Evolutionary conservation across 2,113 vertebrate genomes (phyloP).

Genomic region (Myanophis thanlyinensis): DNA sequence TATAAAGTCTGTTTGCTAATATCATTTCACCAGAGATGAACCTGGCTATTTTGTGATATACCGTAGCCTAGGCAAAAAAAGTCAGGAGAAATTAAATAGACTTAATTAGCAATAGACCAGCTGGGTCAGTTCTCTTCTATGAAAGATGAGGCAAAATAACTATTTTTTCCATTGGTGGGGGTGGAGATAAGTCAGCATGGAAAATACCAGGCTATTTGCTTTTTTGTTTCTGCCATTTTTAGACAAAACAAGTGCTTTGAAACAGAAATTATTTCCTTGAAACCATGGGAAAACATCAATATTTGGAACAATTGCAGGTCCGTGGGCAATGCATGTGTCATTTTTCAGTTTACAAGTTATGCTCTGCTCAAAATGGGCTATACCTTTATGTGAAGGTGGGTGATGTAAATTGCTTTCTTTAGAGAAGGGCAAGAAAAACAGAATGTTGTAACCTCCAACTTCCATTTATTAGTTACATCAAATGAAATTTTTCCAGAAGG

Average conservation of each 20-base stretch:
- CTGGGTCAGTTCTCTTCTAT: not conserved
- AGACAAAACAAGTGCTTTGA: not conserved
- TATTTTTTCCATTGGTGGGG: not conserved
- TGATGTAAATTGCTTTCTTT: conserved; percentile 23
- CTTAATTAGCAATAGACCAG: not conserved
- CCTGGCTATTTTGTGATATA: not conserved
- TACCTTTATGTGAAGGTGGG: not conserved
- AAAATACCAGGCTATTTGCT: not conserved
- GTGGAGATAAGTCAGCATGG: not conserved
- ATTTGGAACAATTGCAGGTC: not conserved
- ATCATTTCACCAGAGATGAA: not conserved
- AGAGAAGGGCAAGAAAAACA: conserved; percentile 25
- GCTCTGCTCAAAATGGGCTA: not conserved
- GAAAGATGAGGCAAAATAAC: not conserved
- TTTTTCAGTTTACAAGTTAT: not conserved
- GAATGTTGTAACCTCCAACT: conserved; percentile 26
- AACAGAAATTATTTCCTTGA: not conserved
- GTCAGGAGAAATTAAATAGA: not conserved
- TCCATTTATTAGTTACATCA: conserved; percentile 28
- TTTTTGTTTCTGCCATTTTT: not conserved
- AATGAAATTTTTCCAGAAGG: conserved; percentile 14
- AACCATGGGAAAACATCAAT: not conserved
- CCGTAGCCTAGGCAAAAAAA: not conserved
- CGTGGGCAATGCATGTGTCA: not conserved
- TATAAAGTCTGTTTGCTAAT: not conserved